Base-by-base conservation (phyloP, 1,140 invertebrate genomes). In the Argopecten irradians region DNA sequence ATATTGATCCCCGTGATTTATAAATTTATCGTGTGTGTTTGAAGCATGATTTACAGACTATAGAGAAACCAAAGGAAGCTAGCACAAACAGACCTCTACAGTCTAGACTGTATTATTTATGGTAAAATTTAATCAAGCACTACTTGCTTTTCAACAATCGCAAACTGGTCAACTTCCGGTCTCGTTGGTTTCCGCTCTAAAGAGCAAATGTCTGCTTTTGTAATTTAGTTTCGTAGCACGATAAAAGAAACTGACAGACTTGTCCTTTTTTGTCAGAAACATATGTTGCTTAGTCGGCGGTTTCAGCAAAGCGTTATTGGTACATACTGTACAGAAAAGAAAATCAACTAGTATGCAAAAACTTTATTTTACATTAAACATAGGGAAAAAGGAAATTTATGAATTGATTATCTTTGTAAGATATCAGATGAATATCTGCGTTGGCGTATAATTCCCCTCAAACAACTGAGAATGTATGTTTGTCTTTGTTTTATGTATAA, bases 101-200 rank as follows among this genome's bases (percentile, higher is more conserved):
- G 55, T 71, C 55, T 71, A 71, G 55, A 71, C 55, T 28, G 7
- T 16, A 71, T 71, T 71, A 22, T 71, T 28, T 28, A 28, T 3
- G 28, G 22, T 22, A 71, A n/a, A 71, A 28, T 71, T 71, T 7
- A 71, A 71, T 71, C 16, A 28, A 71, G 22, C n/a, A 71, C n/a
- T 11, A 71, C 22, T 71, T 71, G 55, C 55, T 71, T 71, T 71
- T 71, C 55, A 71, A 71, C n/a, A 71, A 71, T 71, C n/a, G 55
- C 55, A 71, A 71, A 71, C 55, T 71, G 55, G 55, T 71, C 55
- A 28, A 71, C 55, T 71, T 71, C 55, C 55, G 55, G 55, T 71
- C 55, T n/a, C 55, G 55, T 28, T 28, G 5, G 55, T 71, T 28
- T 71, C 55, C 55, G 55, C 16, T 71, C 22, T 71, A 71, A 71